Percentiles rank a stretch among this genome's conserved stretches.
phyloP scores from a whole-genome alignment of 92 coral and sea anemone species.

The Nematostella vectensis region DNA sequence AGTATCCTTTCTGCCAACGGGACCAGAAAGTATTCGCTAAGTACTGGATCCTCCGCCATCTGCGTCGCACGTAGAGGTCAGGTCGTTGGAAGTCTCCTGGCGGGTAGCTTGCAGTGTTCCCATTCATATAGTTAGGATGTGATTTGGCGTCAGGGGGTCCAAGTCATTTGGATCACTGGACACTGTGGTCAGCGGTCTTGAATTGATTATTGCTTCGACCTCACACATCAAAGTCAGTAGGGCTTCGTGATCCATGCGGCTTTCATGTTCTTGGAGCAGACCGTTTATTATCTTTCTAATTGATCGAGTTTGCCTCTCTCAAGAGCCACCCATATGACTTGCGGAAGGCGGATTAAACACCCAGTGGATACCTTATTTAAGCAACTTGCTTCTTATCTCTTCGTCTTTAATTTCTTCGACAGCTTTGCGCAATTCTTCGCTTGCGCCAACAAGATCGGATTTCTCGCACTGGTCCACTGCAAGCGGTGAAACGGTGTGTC shows the following conservation, averaged over 20 bases:
- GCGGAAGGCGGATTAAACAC: constrained; percentile 31
- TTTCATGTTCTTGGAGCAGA: constrained; percentile 17
- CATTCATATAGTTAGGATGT: constrained; percentile 8
- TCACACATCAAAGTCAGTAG: constrained; percentile 21
- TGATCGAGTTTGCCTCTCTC: constrained; percentile 40
- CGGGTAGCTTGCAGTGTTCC: neutral
- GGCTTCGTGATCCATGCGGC: constrained; percentile 19
- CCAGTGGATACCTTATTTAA: constrained; percentile 24
- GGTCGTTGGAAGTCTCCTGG: constrained; percentile 22
- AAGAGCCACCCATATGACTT: constrained; percentile 34
- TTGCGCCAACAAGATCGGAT: constrained; percentile 34
- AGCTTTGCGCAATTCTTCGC: constrained; percentile 22
- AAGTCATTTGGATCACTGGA: constrained; percentile 28
- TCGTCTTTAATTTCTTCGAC: constrained; percentile 25
- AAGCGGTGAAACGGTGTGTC: constrained; percentile 38
- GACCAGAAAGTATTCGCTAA: constrained; percentile 23
- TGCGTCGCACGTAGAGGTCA: constrained; percentile 27
- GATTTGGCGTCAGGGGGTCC: too few relatives aligned
- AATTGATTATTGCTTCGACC: constrained; percentile 23
- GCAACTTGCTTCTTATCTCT: constrained; percentile 13
- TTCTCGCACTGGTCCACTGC: constrained; percentile 27
- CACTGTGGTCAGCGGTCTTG: constrained; percentile 19
- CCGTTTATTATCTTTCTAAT: constrained; percentile 14
- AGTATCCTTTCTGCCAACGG: constrained; percentile 28
- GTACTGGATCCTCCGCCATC: constrained; percentile 36